Conservation (phyloP, 2,888 invertebrate genomes). For the Papilio protenor region DNA sequence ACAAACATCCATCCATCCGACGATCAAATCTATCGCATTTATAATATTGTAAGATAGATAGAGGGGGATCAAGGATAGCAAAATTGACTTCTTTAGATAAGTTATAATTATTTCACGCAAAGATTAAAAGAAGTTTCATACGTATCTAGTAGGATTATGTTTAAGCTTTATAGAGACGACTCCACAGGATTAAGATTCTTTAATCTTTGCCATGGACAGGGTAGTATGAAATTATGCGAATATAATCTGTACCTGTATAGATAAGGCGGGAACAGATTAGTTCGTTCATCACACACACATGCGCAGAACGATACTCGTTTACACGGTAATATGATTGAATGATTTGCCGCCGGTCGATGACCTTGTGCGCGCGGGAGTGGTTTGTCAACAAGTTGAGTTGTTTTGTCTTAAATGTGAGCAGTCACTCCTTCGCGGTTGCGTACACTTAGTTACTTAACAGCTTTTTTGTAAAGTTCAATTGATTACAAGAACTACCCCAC, state of each 20-base stretch:
- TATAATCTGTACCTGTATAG: conserved; percentile 9
- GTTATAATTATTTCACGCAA: neutral
- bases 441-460: conserved; percentile 28
- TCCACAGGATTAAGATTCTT: neutral
- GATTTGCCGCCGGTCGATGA: conserved; percentile 42
- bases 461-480: conserved; percentile 24
- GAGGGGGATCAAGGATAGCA: neutral
- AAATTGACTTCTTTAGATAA: neutral
- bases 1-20: no score
- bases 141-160: neutral
- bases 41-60: neutral
- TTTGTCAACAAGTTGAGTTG: conserved; percentile 42
- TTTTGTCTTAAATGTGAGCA: conserved; percentile 39
- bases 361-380: conserved; percentile 42
- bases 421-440: conserved; percentile 31
- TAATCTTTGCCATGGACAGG: conserved; percentile 1
- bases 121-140: neutral
- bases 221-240: conserved; percentile 14
- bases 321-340: conserved; percentile 43
- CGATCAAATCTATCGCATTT: no score
- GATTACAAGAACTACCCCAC: conserved; percentile 9
- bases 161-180: neutral
- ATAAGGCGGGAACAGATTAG: conserved; percentile 29
- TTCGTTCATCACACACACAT: conserved; percentile 40
- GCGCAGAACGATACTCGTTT: conserved; percentile 33